phyloP scores from a whole-genome alignment of 2,797 vertebrate genomes.

The Myotis findleyi region DNA sequence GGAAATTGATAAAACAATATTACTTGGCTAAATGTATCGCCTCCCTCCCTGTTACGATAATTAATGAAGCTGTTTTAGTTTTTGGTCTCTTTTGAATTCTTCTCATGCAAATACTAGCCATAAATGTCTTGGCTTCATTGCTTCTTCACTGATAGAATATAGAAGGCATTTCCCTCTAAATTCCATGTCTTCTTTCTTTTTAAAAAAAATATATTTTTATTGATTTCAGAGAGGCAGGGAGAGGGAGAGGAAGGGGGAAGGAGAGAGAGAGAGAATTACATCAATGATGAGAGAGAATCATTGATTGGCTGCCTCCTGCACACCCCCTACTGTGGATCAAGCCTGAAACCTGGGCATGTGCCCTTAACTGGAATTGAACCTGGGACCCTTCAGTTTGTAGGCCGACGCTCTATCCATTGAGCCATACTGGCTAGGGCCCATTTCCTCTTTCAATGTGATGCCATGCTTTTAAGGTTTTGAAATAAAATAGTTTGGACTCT shows the following conservation, averaged over 20 bases:
- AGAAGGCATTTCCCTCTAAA: conserved; percentile 37
- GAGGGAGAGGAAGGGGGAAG: too few species aligned
- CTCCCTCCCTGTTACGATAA: background rate
- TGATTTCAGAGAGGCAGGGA: too few species aligned
- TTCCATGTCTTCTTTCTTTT: background rate
- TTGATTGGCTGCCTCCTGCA: too few species aligned
- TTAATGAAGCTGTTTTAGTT: background rate
- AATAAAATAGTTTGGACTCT: conserved; percentile 21
- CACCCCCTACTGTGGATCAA: too few species aligned
- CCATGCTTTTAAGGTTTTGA: conserved; percentile 21
- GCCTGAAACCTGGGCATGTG: too few species aligned
- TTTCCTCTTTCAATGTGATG: background rate
- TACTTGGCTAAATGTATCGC: background rate
- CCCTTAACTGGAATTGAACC: too few species aligned
- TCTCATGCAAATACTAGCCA: background rate
- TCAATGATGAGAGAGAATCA: too few species aligned
- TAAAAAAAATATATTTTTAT: too few species aligned
- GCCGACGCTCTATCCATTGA: too few species aligned
- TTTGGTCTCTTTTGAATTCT: conserved; percentile 27
- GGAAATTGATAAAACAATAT: background rate
- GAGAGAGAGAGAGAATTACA: too few species aligned
- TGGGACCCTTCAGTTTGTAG: too few species aligned
- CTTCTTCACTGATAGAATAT: background rate
- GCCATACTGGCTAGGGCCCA: too few species aligned
- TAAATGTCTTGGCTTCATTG: background rate